Base-by-base conservation (phyloP, 2,888 invertebrate species). In the Noctua comes region DNA sequence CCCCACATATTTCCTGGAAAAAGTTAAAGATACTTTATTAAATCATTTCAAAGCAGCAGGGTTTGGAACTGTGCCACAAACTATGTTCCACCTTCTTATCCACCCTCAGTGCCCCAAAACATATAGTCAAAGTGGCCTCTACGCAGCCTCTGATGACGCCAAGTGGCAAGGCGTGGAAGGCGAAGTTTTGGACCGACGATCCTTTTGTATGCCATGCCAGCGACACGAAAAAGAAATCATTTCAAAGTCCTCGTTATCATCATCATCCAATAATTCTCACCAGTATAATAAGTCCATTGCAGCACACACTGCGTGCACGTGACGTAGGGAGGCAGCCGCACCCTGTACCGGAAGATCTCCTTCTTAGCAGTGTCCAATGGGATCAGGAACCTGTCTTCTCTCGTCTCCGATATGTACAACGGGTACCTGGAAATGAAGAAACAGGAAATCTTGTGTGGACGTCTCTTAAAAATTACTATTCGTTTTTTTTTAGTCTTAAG, bases 261-360 rank as follows among this genome's bases (percentile, higher is more conserved):
- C 40, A 40, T 43, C 21, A 66, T 36, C 16, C 2, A 21, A n/a
- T 36, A n/a, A 24, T 36, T 43, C 76, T 88, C 83, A 97, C 98
- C 98, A 78, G 99, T 99, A 88, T 98, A 98, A 93, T 99, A 99
- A 78, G 98, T 98, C 99, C 99, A 99, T 92, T 99, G 99, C n/a
- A 99, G 93, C 8, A 99, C 98, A 91, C 99, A 99, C 90, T 99
- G 98, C 0, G 98, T 98, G 91, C 99, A 99, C 0, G 98, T 98
- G 5, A 99, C 94, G 90, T 98, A 98, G 0, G 98, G 97, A 0
- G 99, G 99, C 72, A 99, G 96, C 6, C 98, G 97, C 0, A 99
- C 98, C 84, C 97, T 97, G 93, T 98, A 98, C 77, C 97, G 97
- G 89, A 97, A 97, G 78, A 95, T 95, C 80, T 97, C 97, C 91